These are phyloP conservation scores for Artibeus jamaicensis DNA, from an alignment of 2,797 vertebrate species.

Conservation along the genomic window DNA sequence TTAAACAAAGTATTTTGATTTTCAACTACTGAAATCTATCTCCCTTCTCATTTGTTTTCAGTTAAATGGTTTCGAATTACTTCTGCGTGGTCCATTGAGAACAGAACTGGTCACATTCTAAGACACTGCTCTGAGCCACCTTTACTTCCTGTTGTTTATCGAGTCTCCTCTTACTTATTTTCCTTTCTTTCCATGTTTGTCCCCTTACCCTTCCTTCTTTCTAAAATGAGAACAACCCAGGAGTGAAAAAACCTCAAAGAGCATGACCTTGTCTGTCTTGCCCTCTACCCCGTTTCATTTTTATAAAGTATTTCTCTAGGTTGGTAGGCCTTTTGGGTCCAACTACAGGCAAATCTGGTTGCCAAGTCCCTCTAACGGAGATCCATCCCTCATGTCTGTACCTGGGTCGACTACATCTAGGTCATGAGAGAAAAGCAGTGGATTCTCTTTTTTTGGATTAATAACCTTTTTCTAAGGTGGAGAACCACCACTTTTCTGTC, in stretches of 20 bases:
- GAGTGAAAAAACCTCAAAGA: not conserved
- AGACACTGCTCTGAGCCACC: not conserved
- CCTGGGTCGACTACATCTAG: not conserved
- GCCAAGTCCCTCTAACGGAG: not conserved
- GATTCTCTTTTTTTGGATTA: not conserved
- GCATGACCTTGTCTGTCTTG: not conserved
- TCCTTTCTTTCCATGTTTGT: not conserved
- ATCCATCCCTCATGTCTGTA: not conserved
- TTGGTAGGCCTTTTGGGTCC: not conserved
- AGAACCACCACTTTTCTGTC: not conserved
- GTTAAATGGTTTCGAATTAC: constrained; percentile 14
- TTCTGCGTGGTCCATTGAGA: not conserved
- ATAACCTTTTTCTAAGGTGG: not conserved
- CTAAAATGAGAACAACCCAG: not conserved
- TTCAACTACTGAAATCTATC: too few relatives aligned
- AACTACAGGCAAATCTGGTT: not conserved
- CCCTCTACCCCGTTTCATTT: not conserved
- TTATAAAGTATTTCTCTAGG: constrained; percentile 23
- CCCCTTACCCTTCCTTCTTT: not conserved
- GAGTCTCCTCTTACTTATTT: not conserved
- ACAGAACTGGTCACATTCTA: not conserved
- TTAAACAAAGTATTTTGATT: not conserved
- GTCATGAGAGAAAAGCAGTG: not conserved
- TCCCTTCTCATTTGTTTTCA: too few relatives aligned
- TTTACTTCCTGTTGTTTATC: not conserved